Evolutionary conservation across 2,113 vertebrate species (phyloP).

Genomic region (Charina bottae): DNA sequence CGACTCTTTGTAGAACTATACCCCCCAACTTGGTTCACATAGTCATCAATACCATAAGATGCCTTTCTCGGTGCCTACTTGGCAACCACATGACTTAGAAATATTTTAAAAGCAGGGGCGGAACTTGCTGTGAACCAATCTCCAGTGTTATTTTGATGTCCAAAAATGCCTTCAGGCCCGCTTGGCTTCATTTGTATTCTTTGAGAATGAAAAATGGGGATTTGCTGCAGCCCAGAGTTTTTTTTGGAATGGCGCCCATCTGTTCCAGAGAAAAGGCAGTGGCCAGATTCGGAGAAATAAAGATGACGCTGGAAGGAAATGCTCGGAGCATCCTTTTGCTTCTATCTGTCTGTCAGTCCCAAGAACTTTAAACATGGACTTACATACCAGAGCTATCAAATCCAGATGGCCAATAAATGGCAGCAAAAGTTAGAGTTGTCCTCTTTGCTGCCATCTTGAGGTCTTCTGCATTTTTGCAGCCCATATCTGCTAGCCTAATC

Average conservation of each 20-base stretch:
- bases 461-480: not conserved
- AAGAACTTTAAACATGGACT: not conserved
- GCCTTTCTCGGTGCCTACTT: not conserved
- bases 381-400: not conserved
- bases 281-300: not conserved
- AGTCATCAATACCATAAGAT: not conserved
- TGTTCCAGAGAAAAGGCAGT: not conserved
- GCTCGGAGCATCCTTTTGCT: not conserved
- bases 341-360: not conserved
- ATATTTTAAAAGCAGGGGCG: not conserved
- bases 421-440: not conserved
- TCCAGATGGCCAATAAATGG: not conserved
- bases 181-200: not conserved
- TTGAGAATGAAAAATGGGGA: not conserved
- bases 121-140: not conserved
- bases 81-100: not conserved
- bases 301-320: not conserved
- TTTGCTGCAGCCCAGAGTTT: not conserved
- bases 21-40: not conserved
- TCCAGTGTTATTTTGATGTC: not conserved
- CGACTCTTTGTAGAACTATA: not conserved
- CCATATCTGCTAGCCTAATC: not conserved
- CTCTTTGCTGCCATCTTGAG: not conserved
- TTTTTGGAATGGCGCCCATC: not conserved
- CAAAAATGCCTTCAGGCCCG: not conserved